A percentile compares a stretch with the other conserved stretches of the same genome.
Evolutionary conservation across 2,113 vertebrate species (phyloP).

Genomic region (Lamprotornis superbus): DNA sequence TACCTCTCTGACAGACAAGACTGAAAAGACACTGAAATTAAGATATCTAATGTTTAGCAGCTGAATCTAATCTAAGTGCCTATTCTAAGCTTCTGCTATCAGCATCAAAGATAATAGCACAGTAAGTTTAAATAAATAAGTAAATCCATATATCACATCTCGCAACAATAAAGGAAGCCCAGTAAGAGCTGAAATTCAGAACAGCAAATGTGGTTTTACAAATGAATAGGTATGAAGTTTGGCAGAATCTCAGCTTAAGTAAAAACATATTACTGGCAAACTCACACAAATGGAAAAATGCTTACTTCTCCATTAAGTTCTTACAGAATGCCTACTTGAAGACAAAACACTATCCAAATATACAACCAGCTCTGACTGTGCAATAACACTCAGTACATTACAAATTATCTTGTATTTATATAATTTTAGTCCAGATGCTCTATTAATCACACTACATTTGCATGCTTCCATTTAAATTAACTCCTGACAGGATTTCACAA

Average conservation of each 20-base stretch:
- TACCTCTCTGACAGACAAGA: background rate
- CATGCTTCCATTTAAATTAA: background rate
- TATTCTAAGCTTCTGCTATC: background rate
- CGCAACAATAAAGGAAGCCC: background rate
- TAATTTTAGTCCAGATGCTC: background rate
- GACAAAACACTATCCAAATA: background rate
- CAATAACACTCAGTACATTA: background rate
- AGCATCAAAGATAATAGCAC: background rate
- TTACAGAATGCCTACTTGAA: background rate
- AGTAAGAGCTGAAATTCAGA: conserved; percentile 14
- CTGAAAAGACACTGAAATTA: background rate
- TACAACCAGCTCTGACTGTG: background rate
- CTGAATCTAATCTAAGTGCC: background rate
- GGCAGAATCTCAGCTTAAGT: conserved; percentile 20
- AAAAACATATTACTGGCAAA: conserved; percentile 36
- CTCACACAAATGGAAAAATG: conserved; percentile 10
- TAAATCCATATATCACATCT: background rate
- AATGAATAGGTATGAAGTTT: conserved; percentile 20
- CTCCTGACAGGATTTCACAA: background rate
- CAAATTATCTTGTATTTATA: background rate
- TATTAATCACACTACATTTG: background rate
- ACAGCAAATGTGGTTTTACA: conserved; percentile 3
- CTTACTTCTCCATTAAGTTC: background rate
- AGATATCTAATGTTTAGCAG: background rate
- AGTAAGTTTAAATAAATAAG: background rate